These are phyloP conservation scores for Sciurus carolinensis DNA, from an alignment of 2,797 vertebrate species.

Conservation along the genomic window DNA sequence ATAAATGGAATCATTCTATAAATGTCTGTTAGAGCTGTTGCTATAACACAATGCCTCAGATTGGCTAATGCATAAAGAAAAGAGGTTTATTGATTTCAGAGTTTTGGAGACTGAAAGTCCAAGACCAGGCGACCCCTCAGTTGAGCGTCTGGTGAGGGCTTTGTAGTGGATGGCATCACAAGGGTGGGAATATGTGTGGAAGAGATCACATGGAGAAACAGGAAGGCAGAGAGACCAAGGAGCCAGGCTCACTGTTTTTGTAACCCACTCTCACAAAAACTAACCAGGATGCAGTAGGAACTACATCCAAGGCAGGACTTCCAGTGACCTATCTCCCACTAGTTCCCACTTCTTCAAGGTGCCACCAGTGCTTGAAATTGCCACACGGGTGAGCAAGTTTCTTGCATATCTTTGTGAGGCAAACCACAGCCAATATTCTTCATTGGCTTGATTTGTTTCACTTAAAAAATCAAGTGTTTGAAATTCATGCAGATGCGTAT, in stretches of 20 bases:
- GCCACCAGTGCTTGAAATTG: neutral
- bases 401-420: neutral
- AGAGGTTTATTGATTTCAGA: neutral
- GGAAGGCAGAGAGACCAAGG: neutral
- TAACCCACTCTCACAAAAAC: neutral
- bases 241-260: neutral
- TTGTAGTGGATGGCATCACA: neutral
- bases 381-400: neutral
- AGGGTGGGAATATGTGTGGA: neutral
- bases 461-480: neutral
- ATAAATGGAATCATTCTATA: neutral
- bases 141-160: neutral
- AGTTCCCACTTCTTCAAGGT: neutral
- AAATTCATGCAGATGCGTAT: neutral
- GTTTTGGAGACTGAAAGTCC: neutral
- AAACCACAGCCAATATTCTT: neutral
- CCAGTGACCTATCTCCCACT: neutral
- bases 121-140: neutral
- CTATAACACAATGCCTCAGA: neutral
- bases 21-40: neutral
- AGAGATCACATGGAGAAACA: neutral
- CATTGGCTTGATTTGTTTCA: neutral
- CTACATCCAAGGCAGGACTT: neutral
- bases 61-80: neutral
- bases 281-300: neutral